Conservation (phyloP, 1,140 invertebrate species). For the Listronotus oregonensis region DNA sequence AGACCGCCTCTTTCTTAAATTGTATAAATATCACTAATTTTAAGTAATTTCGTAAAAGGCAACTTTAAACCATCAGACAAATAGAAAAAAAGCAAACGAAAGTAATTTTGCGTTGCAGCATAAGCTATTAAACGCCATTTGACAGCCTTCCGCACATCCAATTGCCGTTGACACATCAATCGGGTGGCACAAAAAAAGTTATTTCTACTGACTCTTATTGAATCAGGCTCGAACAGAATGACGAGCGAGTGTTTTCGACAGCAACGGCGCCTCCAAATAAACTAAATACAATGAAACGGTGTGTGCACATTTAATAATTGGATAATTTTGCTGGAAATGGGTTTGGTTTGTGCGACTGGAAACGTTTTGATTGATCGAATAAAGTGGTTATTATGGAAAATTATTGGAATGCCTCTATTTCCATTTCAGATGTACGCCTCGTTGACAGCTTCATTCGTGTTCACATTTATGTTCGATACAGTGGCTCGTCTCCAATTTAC, state of each 20-base stretch:
- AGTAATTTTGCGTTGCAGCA: constrained; percentile 15
- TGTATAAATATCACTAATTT: too few relatives aligned
- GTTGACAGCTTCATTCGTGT: constrained; percentile 13
- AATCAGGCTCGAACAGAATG: constrained; percentile 20
- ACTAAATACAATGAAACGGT: constrained; percentile 37
- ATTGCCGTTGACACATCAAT: constrained; percentile 38
- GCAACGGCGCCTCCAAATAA: constrained; percentile 33
- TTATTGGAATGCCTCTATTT: constrained; percentile 33
- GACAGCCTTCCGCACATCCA: constrained; percentile 33
- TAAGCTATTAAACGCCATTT: constrained; percentile 30
- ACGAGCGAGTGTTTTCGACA: constrained; percentile 33
- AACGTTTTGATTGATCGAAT: constrained; percentile 40
- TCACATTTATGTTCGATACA: neutral
- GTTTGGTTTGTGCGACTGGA: constrained; percentile 27
- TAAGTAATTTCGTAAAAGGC: too few relatives aligned
- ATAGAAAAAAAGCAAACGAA: neutral
- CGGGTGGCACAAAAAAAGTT: constrained; percentile 32
- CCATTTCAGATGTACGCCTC: constrained; percentile 15
- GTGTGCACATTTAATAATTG: constrained; percentile 39
- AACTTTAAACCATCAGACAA: neutral
- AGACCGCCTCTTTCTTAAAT: too few relatives aligned
- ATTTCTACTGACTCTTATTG: constrained; percentile 39
- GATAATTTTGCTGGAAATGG: constrained; percentile 32
- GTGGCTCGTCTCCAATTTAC: neutral
- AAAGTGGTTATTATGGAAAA: constrained; percentile 35